Conservation (phyloP, 64 coral and sea anemone species). For the Actinia tenebrosa region DNA sequence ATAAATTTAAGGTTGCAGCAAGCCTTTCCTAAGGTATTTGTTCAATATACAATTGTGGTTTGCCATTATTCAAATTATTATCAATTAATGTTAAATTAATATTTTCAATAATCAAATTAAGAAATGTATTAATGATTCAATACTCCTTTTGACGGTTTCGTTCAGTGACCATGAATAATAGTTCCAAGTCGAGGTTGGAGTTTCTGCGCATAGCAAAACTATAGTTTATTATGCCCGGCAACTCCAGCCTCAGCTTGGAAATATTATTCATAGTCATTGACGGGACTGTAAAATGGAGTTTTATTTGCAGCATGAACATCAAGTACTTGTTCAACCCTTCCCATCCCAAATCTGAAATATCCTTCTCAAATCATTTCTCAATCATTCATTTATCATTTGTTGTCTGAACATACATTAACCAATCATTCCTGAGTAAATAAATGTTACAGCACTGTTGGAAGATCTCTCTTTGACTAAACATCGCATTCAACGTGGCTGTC, state of each 20-base stretch:
- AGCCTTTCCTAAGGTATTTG: not conserved
- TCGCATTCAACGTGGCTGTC: not conserved
- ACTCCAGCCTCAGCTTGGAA: too few relatives aligned
- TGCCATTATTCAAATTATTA: not conserved
- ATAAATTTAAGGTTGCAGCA: not conserved
- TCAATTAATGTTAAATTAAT: not conserved
- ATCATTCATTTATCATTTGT: not conserved
- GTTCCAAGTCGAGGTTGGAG: too few relatives aligned
- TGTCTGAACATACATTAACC: not conserved
- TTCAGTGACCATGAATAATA: too few relatives aligned
- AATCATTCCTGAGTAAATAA: not conserved
- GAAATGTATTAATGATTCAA: not conserved
- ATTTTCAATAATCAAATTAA: not conserved
- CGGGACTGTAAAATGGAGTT: not conserved
- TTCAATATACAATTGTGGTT: not conserved
- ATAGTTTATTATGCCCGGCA: too few relatives aligned
- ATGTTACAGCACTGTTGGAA: not conserved
- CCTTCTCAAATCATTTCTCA: not conserved
- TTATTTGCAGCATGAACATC: not conserved
- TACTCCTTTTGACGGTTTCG: too few relatives aligned
- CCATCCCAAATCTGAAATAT: not conserved
- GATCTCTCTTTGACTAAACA: not conserved
- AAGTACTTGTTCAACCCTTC: not conserved
- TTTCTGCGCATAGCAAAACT: too few relatives aligned
- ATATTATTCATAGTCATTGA: too few relatives aligned